Evolutionary conservation across 1,140 invertebrate genomes (phyloP), one percentile per base, ranked within the genome.

Genomic region (Amyelois transitella): DNA sequence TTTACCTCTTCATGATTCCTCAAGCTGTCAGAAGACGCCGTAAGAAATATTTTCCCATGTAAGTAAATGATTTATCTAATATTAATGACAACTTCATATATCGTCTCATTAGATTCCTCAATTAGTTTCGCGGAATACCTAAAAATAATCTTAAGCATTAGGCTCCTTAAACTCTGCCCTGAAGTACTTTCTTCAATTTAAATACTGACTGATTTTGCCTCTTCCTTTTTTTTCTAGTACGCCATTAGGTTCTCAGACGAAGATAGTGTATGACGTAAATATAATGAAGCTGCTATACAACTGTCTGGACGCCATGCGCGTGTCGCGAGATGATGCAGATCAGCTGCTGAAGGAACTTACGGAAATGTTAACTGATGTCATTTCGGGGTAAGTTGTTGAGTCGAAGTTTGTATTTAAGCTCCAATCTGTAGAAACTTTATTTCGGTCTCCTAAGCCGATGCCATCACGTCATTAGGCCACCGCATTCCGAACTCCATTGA

Each of bases 31-130:
- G 59, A 21, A 55, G 53, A 1, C 12, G 22, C 0, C 58, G 55
- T 7, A 73, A 57, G 47, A 86, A 83, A 66, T 87, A 85, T 58
- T 85, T 87, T 53, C 83, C 83, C 17, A 85, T 78, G 83, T 85
- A 58, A 58, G 62, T 65, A 18, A 51, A n/a, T 32, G 21, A 48
- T 17, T 44, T 44, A 44, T 14, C 55, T n/a, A 32, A 20, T 5
- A 22, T 18, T 7, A n/a, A n/a, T n/a, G n/a, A n/a, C n/a, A n/a
- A n/a, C n/a, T n/a, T n/a, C n/a, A n/a, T n/a, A n/a, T n/a, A n/a
- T n/a, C n/a, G n/a, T n/a, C n/a, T n/a, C n/a, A n/a, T n/a, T n/a
- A n/a, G n/a, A n/a, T n/a, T n/a, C n/a, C n/a, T n/a, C n/a, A n/a
- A n/a, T n/a, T n/a, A n/a, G n/a, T n/a, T n/a, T n/a, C n/a, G n/a